Conservation (phyloP, 1,140 invertebrate genomes). For the Drosophila teissieri region DNA sequence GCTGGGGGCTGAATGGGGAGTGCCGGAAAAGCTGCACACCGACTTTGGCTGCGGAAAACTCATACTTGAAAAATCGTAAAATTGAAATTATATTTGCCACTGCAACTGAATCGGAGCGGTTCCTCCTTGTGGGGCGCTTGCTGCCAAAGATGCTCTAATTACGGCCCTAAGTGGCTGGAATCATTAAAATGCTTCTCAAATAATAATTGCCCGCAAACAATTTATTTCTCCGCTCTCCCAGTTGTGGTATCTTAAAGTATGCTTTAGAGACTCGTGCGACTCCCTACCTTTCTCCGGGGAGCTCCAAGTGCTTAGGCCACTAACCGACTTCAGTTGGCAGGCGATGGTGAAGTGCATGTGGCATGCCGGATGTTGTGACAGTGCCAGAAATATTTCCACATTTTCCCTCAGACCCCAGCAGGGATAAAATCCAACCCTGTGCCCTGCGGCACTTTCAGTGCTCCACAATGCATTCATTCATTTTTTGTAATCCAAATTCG, state of each 20-base stretch:
- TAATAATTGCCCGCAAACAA: conserved; percentile 72
- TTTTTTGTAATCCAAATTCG: conserved; percentile 36
- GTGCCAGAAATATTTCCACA: conserved; percentile 70
- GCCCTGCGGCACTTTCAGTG: conserved; percentile 37
- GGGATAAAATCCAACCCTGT: conserved; percentile 8
- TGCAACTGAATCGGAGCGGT: conserved; percentile 67
- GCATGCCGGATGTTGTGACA: conserved; percentile 67
- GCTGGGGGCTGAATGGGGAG: conserved; percentile 1
- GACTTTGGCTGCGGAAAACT: conserved; percentile 34
- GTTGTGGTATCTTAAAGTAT: conserved; percentile 18
- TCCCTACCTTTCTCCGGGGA: not conserved
- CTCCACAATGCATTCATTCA: conserved; percentile 24
- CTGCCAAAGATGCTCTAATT: conserved; percentile 70
- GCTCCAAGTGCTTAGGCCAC: not conserved
- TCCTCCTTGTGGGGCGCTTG: conserved; percentile 23
- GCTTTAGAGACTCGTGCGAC: not conserved
- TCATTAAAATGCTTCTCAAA: conserved; percentile 77
- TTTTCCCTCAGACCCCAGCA: conserved; percentile 47
- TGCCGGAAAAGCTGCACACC: conserved; percentile 16
- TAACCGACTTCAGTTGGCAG: conserved; percentile 36
- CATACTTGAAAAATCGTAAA: conserved; percentile 77
- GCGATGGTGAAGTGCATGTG: conserved; percentile 60
- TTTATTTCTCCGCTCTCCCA: conserved; percentile 40
- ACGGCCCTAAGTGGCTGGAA: conserved; percentile 67
- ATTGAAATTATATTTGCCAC: conserved; percentile 80